A percentile compares a stretch with the other conserved stretches of the same genome.
Conservation (phyloP, 2,113 vertebrate genomes). For the Calonectris borealis region DNA sequence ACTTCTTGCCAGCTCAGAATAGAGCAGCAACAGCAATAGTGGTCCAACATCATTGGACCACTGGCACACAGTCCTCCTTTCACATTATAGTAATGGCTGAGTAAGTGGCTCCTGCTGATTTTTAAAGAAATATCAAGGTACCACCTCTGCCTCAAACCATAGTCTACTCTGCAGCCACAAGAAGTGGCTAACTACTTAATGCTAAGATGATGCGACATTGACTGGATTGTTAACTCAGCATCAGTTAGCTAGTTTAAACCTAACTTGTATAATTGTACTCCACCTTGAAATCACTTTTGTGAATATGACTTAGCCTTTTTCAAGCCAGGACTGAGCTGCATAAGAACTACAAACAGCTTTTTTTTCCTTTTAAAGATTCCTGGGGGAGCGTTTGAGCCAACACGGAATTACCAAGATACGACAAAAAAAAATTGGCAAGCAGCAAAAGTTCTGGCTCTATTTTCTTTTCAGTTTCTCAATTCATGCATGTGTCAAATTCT, state of each 20-base stretch:
- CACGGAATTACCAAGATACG: background rate
- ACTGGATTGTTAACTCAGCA: background rate
- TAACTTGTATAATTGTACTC: background rate
- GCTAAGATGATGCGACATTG: background rate
- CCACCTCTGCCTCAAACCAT: background rate
- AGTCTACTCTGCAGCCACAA: background rate
- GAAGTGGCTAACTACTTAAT: background rate
- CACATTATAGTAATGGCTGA: background rate
- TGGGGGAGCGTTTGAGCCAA: background rate
- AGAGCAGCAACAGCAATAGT: background rate
- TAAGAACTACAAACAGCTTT: background rate
- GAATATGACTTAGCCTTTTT: background rate
- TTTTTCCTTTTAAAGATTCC: background rate
- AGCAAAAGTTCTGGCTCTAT: background rate
- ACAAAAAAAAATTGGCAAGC: background rate
- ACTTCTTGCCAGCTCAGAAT: background rate
- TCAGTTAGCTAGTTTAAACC: background rate
- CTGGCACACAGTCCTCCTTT: background rate
- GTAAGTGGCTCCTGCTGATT: background rate
- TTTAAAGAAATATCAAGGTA: background rate
- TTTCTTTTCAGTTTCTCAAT: background rate
- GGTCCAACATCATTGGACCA: fast-evolving
- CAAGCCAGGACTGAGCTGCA: background rate
- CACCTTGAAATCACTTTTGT: background rate
- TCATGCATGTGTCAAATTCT: background rate